Evolutionary conservation across 2,113 vertebrate genomes (phyloP), one percentile per base, ranked within the genome.

Genomic region (Centrocercus urophasianus): DNA sequence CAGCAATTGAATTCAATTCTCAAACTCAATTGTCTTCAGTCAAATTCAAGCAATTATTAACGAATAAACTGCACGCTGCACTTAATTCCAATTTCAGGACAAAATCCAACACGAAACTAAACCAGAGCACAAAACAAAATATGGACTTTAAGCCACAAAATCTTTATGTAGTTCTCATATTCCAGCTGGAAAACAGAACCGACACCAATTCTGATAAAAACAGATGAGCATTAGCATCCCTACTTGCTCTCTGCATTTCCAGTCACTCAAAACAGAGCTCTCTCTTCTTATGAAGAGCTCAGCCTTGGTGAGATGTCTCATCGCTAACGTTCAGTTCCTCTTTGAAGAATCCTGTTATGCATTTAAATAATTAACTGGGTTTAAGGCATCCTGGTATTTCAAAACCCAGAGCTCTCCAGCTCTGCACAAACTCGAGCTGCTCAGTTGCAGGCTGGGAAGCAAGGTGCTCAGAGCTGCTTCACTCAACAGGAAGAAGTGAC

Each of bases 51-150:
- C n/a, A 34, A 22, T 24, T 81, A 38, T 2, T 18, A 78, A 14
- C 45, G 65, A 65, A 72, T 11, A 56, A 34, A 43, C 0, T 4
- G 9, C 0, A 0, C 2, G 8, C 18, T n/a, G 24, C 13, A 60
- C 13, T 40, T 59, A 21, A 64, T 40, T 34, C 40, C 12, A 52
- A 24, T 56, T 28, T 28, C 54, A 59, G 72, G 45, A 52, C 32
- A 81, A 65, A 73, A 56, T 4, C 10, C 40, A 38, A 13, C 0
- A 4, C n/a, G 22, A 25, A 24, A n/a, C 8, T 24, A 69, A 82
- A n/a, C 56, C 56, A n/a, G 28, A 9, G 34, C 54, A 66, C 13
- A 73, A 76, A 65, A 18, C 57, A 75, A 74, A 90, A 40, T 8
- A 40, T 59, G 89, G 16, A 3, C 6, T 21, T 3, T 5, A 11